Evolutionary conservation across 2,797 vertebrate species (phyloP).

Genomic region (Myripristis jacobus): DNA sequence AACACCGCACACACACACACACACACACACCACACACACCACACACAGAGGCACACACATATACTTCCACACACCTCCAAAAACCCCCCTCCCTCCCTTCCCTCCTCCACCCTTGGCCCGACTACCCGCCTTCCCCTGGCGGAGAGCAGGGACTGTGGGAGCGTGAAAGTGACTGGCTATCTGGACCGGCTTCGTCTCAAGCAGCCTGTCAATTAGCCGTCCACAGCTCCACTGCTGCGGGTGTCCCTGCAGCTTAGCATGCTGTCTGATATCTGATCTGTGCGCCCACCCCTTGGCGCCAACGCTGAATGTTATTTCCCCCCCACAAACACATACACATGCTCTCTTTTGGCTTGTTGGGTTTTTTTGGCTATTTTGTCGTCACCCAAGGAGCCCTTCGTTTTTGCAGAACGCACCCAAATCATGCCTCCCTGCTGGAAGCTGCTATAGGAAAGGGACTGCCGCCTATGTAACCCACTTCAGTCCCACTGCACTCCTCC

Average conservation of each 20-base stretch:
- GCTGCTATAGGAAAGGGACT: slow-evolving; percentile 41
- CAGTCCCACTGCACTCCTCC: slow-evolving; percentile 36
- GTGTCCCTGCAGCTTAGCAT: slow-evolving; percentile 77
- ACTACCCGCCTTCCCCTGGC: slow-evolving; percentile 57
- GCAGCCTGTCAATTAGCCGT: slow-evolving; percentile 83
- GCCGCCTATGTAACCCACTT: slow-evolving; percentile 37
- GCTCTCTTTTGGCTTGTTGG: slow-evolving; percentile 7
- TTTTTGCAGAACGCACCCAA: slow-evolving; percentile 17
- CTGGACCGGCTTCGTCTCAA: slow-evolving; percentile 72
- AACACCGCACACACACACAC: slow-evolving; percentile 14
- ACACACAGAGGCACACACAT: no score
- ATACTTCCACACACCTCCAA: no score
- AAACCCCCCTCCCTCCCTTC: slow-evolving; percentile 8
- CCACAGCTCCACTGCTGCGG: slow-evolving; percentile 74
- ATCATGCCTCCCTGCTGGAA: slow-evolving; percentile 4
- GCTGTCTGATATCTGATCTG: slow-evolving; percentile 70
- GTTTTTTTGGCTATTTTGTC: not conserved
- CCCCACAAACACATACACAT: slow-evolving; percentile 28
- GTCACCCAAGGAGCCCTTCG: not conserved
- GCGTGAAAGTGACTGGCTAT: slow-evolving; percentile 85
- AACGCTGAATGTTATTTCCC: slow-evolving; percentile 31
- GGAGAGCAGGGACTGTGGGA: slow-evolving; percentile 71
- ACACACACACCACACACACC: no score
- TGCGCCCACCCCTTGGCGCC: slow-evolving; percentile 45
- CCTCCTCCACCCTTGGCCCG: slow-evolving; percentile 2